Evolutionary conservation across 2,888 invertebrate species (phyloP), one percentile per base, ranked within the genome.

Genomic region (Apeira syringaria): DNA sequence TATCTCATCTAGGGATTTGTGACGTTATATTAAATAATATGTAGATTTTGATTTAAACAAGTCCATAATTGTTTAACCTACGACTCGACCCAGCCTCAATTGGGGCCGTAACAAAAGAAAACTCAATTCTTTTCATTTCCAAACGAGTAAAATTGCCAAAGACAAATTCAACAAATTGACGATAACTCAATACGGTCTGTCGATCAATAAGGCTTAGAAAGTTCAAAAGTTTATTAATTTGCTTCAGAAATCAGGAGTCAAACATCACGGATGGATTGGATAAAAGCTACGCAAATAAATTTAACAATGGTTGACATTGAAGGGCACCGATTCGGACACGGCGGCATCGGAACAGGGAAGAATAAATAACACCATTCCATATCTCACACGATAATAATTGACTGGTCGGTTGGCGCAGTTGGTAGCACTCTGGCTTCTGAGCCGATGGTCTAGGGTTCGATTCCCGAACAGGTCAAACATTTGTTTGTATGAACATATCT

Each of bases 271-370:
- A 48, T 41, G 43, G 41, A 50, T 43, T 37, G 36, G 33, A 44
- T 50, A 42, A 45, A 50, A 56, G 55, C 44, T 47, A 30, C 18
- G 30, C 39, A 36, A 50, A 45, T 37, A 48, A 53, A 37, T 48
- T 48, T 38, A 41, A 48, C 48, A 50, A 46, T 41, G 44, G 48
- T 33, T 42, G 40, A 40, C 41, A 36, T 30, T 39, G 33, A 34
- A 31, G 40, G 31, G 40, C 38, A 34, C 18, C 17, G 26, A 26
- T 34, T 33, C 25, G 38, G 11, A 28, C 30, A 30, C 26, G n/a
- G n/a, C n/a, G n/a, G n/a, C n/a, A n/a, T n/a, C n/a, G n/a, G n/a
- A n/a, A n/a, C n/a, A n/a, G n/a, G n/a, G n/a, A n/a, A n/a, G n/a
- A n/a, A n/a, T n/a, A n/a, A n/a, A n/a, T n/a, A n/a, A n/a, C n/a